These are phyloP conservation scores for Lerista edwardsae DNA, from an alignment of 2,797 vertebrate species.

Conservation along the genomic window DNA sequence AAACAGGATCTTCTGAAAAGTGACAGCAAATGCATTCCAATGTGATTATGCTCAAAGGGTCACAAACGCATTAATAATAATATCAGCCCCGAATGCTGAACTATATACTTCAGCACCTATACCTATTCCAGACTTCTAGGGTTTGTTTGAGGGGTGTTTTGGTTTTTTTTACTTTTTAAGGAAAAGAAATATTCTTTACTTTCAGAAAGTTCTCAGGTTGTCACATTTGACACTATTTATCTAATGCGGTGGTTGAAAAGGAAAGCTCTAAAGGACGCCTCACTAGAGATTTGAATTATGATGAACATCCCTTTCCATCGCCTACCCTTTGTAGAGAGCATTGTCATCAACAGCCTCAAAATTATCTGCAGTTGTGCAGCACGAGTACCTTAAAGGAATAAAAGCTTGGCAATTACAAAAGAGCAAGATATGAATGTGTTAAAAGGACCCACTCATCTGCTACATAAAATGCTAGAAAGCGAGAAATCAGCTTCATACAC, in stretches of 20 bases:
- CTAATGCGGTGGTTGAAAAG: slow-evolving; percentile 21
- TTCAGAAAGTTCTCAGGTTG: slow-evolving; percentile 32
- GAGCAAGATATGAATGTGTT: slow-evolving; percentile 3
- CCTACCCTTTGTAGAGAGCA: slow-evolving; percentile 2
- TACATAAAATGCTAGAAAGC: neutral
- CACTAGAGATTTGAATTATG: slow-evolving; percentile 12
- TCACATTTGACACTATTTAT: slow-evolving; percentile 20
- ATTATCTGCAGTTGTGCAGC: neutral
- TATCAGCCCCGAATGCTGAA: neutral
- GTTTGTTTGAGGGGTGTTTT: neutral
- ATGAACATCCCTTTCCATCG: slow-evolving; percentile 18
- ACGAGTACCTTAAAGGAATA: neutral
- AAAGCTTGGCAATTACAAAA: slow-evolving; percentile 9
- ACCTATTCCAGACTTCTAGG: no score
- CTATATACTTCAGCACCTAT: slow-evolving; percentile 25
- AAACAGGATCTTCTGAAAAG: slow-evolving; percentile 29
- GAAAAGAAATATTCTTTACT: neutral
- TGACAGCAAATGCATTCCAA: slow-evolving; percentile 11
- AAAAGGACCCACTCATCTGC: neutral
- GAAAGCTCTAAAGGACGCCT: slow-evolving; percentile 12
- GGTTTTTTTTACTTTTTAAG: neutral
- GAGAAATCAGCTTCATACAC: slow-evolving; percentile 12
- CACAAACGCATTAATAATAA: slow-evolving; percentile 5
- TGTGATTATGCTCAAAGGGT: neutral
- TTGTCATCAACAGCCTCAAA: slow-evolving; percentile 28